Percentiles rank a stretch among this genome's conserved stretches.
phyloP scores from a whole-genome alignment of 2,113 vertebrate genomes.

The Nesogale talazaci region DNA sequence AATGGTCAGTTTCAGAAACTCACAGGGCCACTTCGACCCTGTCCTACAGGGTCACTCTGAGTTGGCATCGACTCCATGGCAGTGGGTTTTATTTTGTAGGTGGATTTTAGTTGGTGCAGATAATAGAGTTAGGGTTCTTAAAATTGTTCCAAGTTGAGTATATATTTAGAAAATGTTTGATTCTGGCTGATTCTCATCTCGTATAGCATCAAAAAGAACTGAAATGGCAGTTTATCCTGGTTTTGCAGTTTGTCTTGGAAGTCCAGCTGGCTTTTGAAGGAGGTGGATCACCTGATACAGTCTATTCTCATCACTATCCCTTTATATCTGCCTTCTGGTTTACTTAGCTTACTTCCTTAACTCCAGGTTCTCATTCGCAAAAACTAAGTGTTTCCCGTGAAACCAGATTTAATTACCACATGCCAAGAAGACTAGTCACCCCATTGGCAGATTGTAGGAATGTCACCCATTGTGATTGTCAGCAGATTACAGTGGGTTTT shows the following conservation, averaged over 20 bases:
- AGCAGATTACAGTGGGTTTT: background rate
- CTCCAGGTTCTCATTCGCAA: background rate
- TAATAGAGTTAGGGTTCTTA: too few relatives aligned
- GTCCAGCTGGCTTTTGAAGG: background rate
- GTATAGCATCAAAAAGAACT: background rate
- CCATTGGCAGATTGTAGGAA: background rate
- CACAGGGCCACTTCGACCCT: too few relatives aligned
- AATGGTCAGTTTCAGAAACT: too few relatives aligned
- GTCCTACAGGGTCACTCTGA: too few relatives aligned
- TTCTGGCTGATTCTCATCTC: background rate
- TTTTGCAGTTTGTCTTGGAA: background rate
- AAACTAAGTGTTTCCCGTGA: slow-evolving; percentile 37
- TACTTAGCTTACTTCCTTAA: background rate
- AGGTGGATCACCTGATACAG: background rate
- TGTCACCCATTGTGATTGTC: background rate
- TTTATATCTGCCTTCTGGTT: slow-evolving; percentile 15
- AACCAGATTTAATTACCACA: background rate
- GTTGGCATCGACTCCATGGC: too few relatives aligned
- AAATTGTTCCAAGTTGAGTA: background rate
- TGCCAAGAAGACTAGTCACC: background rate
- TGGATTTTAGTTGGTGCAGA: too few relatives aligned
- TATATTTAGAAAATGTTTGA: slow-evolving; percentile 13
- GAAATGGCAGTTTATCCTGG: background rate
- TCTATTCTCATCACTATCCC: background rate
- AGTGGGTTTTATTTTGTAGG: too few relatives aligned